Base-by-base conservation (phyloP, 2,113 vertebrate genomes). In the Brienomyrus longianalis region DNA sequence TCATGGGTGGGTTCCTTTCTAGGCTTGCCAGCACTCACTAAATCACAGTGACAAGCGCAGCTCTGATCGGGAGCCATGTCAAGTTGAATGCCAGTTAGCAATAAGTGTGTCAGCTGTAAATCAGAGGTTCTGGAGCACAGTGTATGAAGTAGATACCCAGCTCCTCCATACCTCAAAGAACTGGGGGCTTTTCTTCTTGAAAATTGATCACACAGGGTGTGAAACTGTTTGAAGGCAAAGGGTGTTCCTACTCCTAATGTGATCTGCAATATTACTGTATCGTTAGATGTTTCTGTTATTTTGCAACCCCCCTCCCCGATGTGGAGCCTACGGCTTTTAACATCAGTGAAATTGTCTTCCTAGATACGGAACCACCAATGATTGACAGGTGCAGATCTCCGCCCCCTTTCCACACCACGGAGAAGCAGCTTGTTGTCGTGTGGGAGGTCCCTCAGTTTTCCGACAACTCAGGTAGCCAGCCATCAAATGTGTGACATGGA, bases 401-500 rank as follows among this genome's bases (percentile, higher is more conserved):
- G 3, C 96, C 97, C 86, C 93, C 96, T 0, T 3, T 97, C 85
- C 96, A 97, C 92, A 96, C 96, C 88, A 91, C 95, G 66, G 97
- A 96, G 90, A 92, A 92, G 6, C 94, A 96, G 87, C 95, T 96
- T 6, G 91, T 93, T 3, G 97, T 91, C 0, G 94, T 87, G 5
- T 99, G 98, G 98, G 98, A 99, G 87, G 97, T 98, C 90, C 98
- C 98, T 59, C 97, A 97, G 93, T 99, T 99, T 96, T 99, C 98
- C 85, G 98, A 99, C 95, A 99, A 99, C 93, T 99, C 98, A 93
- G 98, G 98, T 99, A 94, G 92, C 11, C 31, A 2, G 13, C 15
- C 70, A 77, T 77, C 3, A 77, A 77, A 77, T 77, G 70, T 74
- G 66, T 70, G 66, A 74, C 11, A 74, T 31, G 11, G 1, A 15